A percentile compares a stretch with the other conserved stretches of the same genome.
These are phyloP conservation scores for Acrobasis repandana DNA, from an alignment of 2,888 invertebrate species.

Conservation along the genomic window DNA sequence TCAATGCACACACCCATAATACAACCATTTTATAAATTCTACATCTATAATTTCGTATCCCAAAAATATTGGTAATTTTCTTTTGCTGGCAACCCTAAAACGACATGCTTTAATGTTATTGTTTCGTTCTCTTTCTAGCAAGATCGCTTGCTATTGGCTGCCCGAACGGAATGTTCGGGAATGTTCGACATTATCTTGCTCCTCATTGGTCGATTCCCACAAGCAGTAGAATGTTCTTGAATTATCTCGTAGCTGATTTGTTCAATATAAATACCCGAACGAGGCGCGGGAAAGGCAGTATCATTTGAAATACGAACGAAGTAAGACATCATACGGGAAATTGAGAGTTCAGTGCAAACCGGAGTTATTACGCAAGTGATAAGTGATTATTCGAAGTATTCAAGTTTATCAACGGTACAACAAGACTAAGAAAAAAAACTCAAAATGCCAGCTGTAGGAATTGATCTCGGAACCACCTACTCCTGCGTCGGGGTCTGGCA, in stretches of 20 bases:
- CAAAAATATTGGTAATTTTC: constrained; percentile 16
- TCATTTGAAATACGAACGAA: constrained; percentile 62
- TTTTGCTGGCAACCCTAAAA: constrained; percentile 20
- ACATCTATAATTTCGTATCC: background rate
- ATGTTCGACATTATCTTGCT: constrained; percentile 38
- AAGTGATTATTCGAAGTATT: constrained; percentile 24
- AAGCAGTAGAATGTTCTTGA: constrained; percentile 47
- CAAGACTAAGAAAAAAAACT: constrained; percentile 32
- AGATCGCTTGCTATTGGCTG: constrained; percentile 46
- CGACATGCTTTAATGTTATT: constrained; percentile 28
- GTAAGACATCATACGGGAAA: constrained; percentile 42
- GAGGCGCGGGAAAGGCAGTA: constrained; percentile 57
- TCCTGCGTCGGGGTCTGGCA: no score
- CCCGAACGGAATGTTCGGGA: constrained; percentile 42
- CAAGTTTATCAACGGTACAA: constrained; percentile 25
- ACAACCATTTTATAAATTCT: no score
- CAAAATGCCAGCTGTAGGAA: no score
- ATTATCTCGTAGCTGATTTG: constrained; percentile 54
- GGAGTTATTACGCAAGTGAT: constrained; percentile 39
- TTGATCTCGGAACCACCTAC: no score
- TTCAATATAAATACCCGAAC: constrained; percentile 51
- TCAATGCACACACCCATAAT: no score
- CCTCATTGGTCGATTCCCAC: constrained; percentile 52
- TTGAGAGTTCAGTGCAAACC: constrained; percentile 53
- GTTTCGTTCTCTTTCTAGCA: constrained; percentile 34